phyloP scores from a whole-genome alignment of 2,113 vertebrate genomes.

The Symphodus melops region DNA sequence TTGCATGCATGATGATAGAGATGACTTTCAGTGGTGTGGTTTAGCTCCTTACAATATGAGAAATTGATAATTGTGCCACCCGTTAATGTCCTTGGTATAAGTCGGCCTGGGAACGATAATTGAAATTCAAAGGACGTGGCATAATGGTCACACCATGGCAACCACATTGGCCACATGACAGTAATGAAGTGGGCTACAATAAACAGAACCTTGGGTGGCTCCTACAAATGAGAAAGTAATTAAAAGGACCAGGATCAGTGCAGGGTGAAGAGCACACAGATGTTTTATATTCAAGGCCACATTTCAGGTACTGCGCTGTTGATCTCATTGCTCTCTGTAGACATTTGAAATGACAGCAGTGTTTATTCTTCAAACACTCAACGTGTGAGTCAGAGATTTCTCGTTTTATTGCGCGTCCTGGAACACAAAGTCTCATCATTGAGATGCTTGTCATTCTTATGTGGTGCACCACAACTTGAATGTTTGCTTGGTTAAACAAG shows the following conservation, averaged over 20 bases:
- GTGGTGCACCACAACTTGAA: not conserved
- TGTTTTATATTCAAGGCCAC: slow-evolving; percentile 66
- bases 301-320: slow-evolving; percentile 30
- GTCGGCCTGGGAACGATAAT: slow-evolving; percentile 63
- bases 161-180: slow-evolving; percentile 69
- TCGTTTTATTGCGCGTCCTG: slow-evolving; percentile 1
- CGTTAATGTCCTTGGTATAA: slow-evolving; percentile 38
- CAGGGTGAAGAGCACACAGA: slow-evolving; percentile 36
- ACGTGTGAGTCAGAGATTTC: slow-evolving; percentile 11
- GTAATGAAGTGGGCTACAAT: slow-evolving; percentile 73
- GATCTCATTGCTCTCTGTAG: slow-evolving; percentile 31
- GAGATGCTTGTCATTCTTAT: not conserved
- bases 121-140: slow-evolving; percentile 74
- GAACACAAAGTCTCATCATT: slow-evolving; percentile 24
- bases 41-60: slow-evolving; percentile 31
- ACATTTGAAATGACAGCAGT: slow-evolving; percentile 22
- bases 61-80: slow-evolving; percentile 45
- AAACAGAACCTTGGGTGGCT: slow-evolving; percentile 75
- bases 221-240: slow-evolving; percentile 76
- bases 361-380: slow-evolving; percentile 30
- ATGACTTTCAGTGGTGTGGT: slow-evolving; percentile 32
- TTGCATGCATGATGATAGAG: slow-evolving; percentile 16
- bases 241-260: slow-evolving; percentile 60
- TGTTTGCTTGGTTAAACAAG: slow-evolving; percentile 5
- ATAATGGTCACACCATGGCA: slow-evolving; percentile 74